Evolutionary conservation across 2,113 vertebrate genomes (phyloP).

Genomic region (Bufo gargarizans): DNA sequence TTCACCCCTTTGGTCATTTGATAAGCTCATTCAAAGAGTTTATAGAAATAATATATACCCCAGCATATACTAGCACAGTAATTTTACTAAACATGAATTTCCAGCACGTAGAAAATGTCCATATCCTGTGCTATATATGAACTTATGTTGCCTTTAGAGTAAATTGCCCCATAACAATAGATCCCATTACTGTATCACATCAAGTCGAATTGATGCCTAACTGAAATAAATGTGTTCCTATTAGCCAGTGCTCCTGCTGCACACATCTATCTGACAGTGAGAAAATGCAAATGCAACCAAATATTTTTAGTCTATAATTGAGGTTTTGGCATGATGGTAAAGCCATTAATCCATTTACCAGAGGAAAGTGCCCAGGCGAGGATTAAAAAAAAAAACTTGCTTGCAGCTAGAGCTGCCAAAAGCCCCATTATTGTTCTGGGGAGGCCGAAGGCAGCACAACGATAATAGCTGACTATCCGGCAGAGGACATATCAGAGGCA

Average conservation of each 20-base stretch:
- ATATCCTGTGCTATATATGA: neutral
- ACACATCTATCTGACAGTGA: neutral
- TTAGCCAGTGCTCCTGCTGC: neutral
- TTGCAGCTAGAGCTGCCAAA: conserved; percentile 11
- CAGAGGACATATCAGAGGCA: neutral
- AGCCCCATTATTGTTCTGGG: conserved; percentile 18
- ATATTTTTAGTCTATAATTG: conserved; percentile 31
- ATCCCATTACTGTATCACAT: neutral
- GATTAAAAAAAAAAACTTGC: conserved; percentile 39
- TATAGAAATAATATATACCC: neutral
- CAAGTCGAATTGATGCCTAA: neutral
- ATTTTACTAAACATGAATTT: neutral
- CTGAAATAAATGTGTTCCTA: conserved; percentile 18
- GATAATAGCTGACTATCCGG: conserved; percentile 23
- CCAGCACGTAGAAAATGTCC: neutral
- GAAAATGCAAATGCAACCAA: neutral
- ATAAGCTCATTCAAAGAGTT: neutral
- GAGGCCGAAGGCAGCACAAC: neutral
- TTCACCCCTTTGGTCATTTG: neutral
- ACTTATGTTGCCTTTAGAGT: neutral
- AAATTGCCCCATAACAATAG: neutral
- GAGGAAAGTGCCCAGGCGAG: neutral
- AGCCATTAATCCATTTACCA: conserved; percentile 45
- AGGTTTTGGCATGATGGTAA: conserved; percentile 25
- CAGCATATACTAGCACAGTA: neutral